phyloP scores from a whole-genome alignment of 2,888 invertebrate species.

The Yponomeuta plumbellus region DNA sequence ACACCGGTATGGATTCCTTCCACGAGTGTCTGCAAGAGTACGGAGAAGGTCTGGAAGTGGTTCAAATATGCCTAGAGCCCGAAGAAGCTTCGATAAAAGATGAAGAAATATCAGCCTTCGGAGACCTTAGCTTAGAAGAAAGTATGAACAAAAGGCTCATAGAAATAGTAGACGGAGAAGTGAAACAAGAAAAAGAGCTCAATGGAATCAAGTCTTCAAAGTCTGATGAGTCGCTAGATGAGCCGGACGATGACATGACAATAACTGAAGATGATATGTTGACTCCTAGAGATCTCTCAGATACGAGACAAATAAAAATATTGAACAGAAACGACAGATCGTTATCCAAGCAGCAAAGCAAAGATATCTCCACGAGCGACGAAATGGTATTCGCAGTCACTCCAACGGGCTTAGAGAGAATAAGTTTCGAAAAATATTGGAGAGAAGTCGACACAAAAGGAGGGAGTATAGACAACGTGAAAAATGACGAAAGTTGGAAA shows the following conservation, averaged over 20 bases:
- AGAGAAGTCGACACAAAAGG: slow-evolving; percentile 49
- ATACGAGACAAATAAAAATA: slow-evolving; percentile 48
- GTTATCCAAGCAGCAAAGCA: slow-evolving; percentile 66
- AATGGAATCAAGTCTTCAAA: slow-evolving; percentile 32
- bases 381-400: slow-evolving; percentile 75
- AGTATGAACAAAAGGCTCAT: slow-evolving; percentile 37
- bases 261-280: slow-evolving; percentile 67
- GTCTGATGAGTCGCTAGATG: slow-evolving; percentile 64
- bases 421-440: slow-evolving; percentile 73
- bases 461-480: slow-evolving; percentile 42
- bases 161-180: slow-evolving; percentile 31
- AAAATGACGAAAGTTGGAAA: slow-evolving; percentile 65
- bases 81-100: slow-evolving; percentile 75
- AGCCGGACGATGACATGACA: slow-evolving; percentile 68
- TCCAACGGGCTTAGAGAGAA: slow-evolving; percentile 68
- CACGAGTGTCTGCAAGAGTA: slow-evolving; percentile 81
- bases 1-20: slow-evolving; percentile 79
- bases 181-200: slow-evolving; percentile 30
- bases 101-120: slow-evolving; percentile 64
- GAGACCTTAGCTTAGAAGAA: slow-evolving; percentile 65
- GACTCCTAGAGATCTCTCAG: slow-evolving; percentile 56
- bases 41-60: slow-evolving; percentile 78
- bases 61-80: slow-evolving; percentile 78
- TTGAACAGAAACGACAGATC: slow-evolving; percentile 41
- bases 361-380: slow-evolving; percentile 70